These are phyloP conservation scores for Lithobates pipiens DNA, from an alignment of 2,797 vertebrate species.

Conservation along the genomic window DNA sequence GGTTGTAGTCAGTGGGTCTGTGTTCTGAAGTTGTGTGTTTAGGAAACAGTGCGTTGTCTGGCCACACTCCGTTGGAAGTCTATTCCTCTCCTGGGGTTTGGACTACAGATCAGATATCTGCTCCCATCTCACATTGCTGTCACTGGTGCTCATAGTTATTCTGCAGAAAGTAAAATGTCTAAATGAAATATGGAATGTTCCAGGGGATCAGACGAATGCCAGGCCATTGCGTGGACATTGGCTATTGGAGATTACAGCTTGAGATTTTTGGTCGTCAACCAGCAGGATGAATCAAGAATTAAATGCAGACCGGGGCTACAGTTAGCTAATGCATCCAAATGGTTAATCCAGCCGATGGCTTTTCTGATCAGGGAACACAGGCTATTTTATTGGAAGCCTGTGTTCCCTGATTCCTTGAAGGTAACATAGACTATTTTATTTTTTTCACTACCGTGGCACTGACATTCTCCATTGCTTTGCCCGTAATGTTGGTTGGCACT, in stretches of 20 bases:
- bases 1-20: not conserved
- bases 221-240: not conserved
- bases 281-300: too few species aligned
- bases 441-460: too few species aligned
- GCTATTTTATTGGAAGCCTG: too few species aligned
- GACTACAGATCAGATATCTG: slow-evolving; percentile 9
- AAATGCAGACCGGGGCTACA: too few species aligned
- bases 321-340: too few species aligned
- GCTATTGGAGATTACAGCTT: not conserved
- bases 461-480: too few species aligned
- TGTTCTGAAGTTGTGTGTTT: not conserved
- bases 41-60: not conserved
- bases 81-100: not conserved
- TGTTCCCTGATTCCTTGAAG: too few species aligned
- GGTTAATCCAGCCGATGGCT: too few species aligned
- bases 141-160: not conserved
- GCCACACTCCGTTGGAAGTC: too few species aligned
- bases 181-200: not conserved
- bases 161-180: not conserved
- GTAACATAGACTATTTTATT: too few species aligned
- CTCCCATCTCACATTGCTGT: not conserved
- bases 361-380: too few species aligned
- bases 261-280: not conserved
- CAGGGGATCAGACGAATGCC: not conserved
- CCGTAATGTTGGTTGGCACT: too few species aligned